Conservation (phyloP, 2,888 invertebrate genomes). For the Cremastinae sp. region DNA sequence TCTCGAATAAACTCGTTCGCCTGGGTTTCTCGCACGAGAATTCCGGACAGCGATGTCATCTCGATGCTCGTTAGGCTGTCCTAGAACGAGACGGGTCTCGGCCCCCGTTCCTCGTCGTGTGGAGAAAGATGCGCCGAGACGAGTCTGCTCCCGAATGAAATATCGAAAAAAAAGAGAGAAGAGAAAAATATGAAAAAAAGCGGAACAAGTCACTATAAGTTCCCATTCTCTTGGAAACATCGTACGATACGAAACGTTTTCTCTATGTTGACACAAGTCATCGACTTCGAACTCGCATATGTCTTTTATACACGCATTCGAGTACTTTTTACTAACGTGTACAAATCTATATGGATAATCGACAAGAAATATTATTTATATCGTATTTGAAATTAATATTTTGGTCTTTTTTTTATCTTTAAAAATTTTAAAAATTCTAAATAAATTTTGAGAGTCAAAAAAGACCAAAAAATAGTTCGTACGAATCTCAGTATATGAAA, state of each 20-base stretch:
- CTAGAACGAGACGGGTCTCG: constrained; percentile 70
- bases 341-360: no score
- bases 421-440: no score
- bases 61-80: constrained; percentile 71
- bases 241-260: constrained; percentile 32
- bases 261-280: constrained; percentile 26
- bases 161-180: constrained; percentile 14
- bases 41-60: constrained; percentile 70
- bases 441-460: no score
- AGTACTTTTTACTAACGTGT: no score
- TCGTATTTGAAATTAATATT: no score
- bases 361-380: no score
- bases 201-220: constrained; percentile 30
- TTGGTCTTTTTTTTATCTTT: no score
- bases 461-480: no score
- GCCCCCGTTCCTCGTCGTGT: constrained; percentile 15
- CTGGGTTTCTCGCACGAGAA: constrained; percentile 58
- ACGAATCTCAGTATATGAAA: no score
- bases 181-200: constrained; percentile 21
- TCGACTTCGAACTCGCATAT: constrained; percentile 12
- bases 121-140: constrained; percentile 37
- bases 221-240: constrained; percentile 44
- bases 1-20: constrained; percentile 12
- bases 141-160: constrained; percentile 37
- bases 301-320: no score